phyloP scores from a whole-genome alignment of 2,888 invertebrate species.

The Busseola fusca region DNA sequence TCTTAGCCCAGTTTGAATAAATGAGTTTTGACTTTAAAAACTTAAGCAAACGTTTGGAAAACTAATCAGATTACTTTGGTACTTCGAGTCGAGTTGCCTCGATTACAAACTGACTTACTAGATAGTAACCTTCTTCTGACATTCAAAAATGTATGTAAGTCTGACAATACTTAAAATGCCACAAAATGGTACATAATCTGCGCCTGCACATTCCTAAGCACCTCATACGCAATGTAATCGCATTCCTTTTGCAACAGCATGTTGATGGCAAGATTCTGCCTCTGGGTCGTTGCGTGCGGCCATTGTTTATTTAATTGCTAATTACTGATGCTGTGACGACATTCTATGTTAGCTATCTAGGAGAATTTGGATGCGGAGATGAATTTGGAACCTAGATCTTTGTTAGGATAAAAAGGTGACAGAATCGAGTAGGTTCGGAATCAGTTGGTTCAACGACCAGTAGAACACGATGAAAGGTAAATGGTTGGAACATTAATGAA shows the following conservation, averaged over 20 bases:
- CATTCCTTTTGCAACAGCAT: slow-evolving; percentile 55
- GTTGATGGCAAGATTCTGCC: slow-evolving; percentile 49
- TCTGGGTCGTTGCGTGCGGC: slow-evolving; percentile 47
- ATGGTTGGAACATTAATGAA: not conserved
- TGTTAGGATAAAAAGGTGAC: not conserved
- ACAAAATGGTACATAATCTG: slow-evolving; percentile 6
- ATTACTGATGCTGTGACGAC: slow-evolving; percentile 44
- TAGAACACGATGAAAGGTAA: not conserved
- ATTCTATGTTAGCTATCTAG: slow-evolving; percentile 10
- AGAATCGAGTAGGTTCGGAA: not conserved
- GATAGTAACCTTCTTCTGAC: not conserved
- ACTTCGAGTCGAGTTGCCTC: not conserved
- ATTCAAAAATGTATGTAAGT: slow-evolving; percentile 11
- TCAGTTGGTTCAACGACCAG: not conserved
- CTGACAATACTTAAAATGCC: slow-evolving; percentile 13
- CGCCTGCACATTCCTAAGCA: slow-evolving; percentile 39
- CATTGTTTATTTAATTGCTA: slow-evolving; percentile 58
- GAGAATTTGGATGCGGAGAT: slow-evolving; percentile 1
- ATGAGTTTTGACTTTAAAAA: not conserved
- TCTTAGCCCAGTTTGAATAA: not conserved
- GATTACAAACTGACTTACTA: not conserved
- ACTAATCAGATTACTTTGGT: not conserved
- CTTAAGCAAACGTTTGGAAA: not conserved
- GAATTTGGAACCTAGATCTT: not conserved
- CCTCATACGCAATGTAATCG: slow-evolving; percentile 44